Conservation (phyloP, 2,888 invertebrate species). For the Lasioglossum pauxillum region DNA sequence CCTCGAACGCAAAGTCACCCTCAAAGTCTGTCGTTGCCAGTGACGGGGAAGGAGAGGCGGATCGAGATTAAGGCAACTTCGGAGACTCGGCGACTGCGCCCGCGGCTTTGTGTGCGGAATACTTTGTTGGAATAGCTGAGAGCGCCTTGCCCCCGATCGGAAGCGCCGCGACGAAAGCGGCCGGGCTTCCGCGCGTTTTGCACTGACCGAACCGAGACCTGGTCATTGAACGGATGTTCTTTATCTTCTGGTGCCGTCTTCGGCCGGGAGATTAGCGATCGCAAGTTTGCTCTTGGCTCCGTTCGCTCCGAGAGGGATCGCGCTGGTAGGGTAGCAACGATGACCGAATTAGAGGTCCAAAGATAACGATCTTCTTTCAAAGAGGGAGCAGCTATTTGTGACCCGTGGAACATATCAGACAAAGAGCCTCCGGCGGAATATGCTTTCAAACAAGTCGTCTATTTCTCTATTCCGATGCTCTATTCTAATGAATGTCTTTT, state of each 20-base stretch:
- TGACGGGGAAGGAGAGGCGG: conserved; percentile 41
- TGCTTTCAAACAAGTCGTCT: not conserved
- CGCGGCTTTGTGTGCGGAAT: conserved; percentile 50
- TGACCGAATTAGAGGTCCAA: conserved; percentile 3
- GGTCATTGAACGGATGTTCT: not conserved
- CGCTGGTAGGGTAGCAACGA: not conserved
- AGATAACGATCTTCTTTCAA: conserved; percentile 9
- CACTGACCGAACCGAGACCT: conserved; percentile 41
- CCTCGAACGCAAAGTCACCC: conserved; percentile 65
- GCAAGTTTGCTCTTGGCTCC: conserved; percentile 3
- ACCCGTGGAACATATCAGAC: not conserved
- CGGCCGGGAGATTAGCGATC: conserved; percentile 1
- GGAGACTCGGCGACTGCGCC: conserved; percentile 58
- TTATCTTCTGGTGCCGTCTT: conserved; percentile 11
- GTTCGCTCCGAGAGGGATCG: not conserved
- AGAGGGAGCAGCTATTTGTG: conserved; percentile 3
- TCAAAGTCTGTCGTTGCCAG: conserved; percentile 65
- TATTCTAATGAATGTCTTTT: not conserved
- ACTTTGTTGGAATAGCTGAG: conserved; percentile 62
- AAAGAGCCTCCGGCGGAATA: not conserved
- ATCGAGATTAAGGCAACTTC: conserved; percentile 69
- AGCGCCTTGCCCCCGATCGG: conserved; percentile 56
- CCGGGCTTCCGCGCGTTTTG: conserved; percentile 35
- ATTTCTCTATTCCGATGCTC: not conserved
- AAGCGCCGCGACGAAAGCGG: conserved; percentile 54